Conservation (phyloP, 2,888 invertebrate species). For the Carabus problematicus region DNA sequence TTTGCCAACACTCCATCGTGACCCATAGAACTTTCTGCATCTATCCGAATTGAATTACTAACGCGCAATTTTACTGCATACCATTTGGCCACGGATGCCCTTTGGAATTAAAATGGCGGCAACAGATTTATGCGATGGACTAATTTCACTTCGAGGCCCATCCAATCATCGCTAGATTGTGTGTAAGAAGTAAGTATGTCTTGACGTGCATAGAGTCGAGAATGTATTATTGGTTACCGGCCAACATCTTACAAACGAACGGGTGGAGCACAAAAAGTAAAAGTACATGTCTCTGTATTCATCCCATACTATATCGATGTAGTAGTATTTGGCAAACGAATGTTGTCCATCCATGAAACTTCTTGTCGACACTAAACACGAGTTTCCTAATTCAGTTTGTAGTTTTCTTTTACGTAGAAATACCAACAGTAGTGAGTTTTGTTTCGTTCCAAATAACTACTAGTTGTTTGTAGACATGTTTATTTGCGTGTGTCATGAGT, state of each 20-base stretch:
- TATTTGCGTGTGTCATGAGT: not conserved
- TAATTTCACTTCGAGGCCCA: conserved; percentile 1
- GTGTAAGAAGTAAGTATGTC: no score
- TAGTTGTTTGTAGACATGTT: not conserved
- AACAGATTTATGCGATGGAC: conserved; percentile 4
- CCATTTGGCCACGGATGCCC: conserved; percentile 2
- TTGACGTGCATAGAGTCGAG: no score
- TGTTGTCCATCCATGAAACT: not conserved
- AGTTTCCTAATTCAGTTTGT: conserved; percentile 3
- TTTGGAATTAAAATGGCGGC: conserved; percentile 11
- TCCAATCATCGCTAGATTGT: not conserved
- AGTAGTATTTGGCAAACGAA: not conserved
- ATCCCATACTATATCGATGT: not conserved
- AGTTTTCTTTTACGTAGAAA: conserved; percentile 5
- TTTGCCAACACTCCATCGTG: conserved; percentile 6
- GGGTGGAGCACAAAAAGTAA: no score
- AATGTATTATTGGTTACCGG: no score
- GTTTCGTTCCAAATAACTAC: no score
- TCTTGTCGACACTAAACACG: not conserved
- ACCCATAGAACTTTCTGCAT: conserved; percentile 3
- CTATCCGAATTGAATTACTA: conserved; percentile 11
- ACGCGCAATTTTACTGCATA: conserved; percentile 4
- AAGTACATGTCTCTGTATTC: no score
- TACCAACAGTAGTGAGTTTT: not conserved
- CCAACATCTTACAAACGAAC: no score